phyloP scores from a whole-genome alignment of 2,797 vertebrate genomes.

The Loris lydekkerianus region DNA sequence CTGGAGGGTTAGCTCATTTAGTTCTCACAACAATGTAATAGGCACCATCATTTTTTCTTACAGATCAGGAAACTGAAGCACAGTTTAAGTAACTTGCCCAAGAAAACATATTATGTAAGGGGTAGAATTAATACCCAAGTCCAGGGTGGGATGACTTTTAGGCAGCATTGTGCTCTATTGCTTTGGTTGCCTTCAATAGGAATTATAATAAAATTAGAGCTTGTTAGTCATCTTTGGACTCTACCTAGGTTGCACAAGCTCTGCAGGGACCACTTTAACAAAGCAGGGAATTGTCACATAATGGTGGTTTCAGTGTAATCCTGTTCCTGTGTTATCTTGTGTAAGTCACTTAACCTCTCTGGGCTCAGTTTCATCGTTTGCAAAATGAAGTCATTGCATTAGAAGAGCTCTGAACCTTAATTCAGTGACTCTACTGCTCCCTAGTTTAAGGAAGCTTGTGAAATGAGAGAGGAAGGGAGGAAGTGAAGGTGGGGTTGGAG shows the following conservation, averaged over 20 bases:
- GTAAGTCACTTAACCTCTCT: neutral
- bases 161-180: neutral
- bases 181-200: neutral
- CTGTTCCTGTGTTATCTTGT: neutral
- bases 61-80: neutral
- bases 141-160: neutral
- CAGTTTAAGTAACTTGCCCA: neutral
- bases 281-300: neutral
- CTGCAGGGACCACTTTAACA: neutral
- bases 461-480: conserved; percentile 63
- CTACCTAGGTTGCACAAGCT: neutral
- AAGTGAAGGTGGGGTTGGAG: neutral
- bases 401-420: neutral
- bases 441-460: neutral
- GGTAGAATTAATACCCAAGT: neutral
- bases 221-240: neutral
- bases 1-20: neutral
- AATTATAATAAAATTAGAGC: neutral
- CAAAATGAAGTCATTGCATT: neutral
- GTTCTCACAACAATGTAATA: neutral
- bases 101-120: neutral
- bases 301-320: neutral
- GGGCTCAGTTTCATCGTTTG: neutral
- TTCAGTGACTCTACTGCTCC: neutral
- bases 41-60: neutral